Evolutionary conservation across 2,888 invertebrate species (phyloP), one percentile per base, ranked within the genome.

Genomic region (Lingula anatina): DNA sequence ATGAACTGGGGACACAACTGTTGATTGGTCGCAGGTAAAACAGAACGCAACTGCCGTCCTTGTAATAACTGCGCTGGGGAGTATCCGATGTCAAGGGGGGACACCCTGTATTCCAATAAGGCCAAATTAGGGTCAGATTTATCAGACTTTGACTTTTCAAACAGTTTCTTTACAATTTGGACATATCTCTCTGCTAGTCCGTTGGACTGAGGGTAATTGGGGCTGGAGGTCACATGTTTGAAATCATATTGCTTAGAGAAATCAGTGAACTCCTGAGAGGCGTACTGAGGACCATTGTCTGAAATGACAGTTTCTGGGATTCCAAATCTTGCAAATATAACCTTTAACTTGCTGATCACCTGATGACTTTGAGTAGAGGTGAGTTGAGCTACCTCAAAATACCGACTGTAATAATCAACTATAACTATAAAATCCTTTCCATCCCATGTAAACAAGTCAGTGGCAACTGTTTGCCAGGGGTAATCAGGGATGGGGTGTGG

Each of bases 291-390:
- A n/a, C n/a, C n/a, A n/a, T n/a, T n/a, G n/a, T n/a, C n/a, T n/a
- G n/a, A n/a, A n/a, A n/a, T n/a, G 15, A 57, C 24, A 35, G 40
- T 49, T 9, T 50, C 37, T n/a, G 49, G 49, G 4, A 60, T 53
- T 23, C 58, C 58, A 43, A 53, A 47, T 15, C 56, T 21, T 9
- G 56, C 47, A 44, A 60, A 56, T 28, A 42, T 38, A 18, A 44
- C 21, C 28, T 56, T 54, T 5, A 50, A 21, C 18, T 56, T 44
- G 2, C 20, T 25, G 23, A 56, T 57, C 2, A 60, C 53, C 3
- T 46, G 35, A n/a, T 20, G n/a, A 40, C n/a, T n/a, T n/a, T n/a
- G n/a, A n/a, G n/a, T n/a, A n/a, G n/a, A n/a, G n/a, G n/a, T n/a
- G n/a, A n/a, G n/a, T n/a, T n/a, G n/a, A n/a, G n/a, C n/a, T 12